Evolutionary conservation across 1,140 invertebrate species (phyloP).

Genomic region (Bradysia coprophila): DNA sequence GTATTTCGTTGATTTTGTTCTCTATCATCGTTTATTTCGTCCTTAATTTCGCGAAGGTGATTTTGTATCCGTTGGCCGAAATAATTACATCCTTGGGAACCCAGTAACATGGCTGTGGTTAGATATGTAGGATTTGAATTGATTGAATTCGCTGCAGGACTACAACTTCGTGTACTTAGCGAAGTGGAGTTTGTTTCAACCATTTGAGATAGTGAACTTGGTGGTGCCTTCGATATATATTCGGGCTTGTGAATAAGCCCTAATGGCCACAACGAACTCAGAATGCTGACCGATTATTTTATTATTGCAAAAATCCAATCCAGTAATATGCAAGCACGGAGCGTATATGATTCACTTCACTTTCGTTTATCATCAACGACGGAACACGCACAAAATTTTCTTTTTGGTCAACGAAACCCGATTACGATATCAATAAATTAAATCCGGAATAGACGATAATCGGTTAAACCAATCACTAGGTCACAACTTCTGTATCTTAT

Average conservation of each 20-base stretch:
- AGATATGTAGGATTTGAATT: slow-evolving; percentile 13
- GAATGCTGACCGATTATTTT: background rate
- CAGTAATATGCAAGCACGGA: too few relatives aligned
- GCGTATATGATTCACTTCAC: too few relatives aligned
- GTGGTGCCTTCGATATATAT: background rate
- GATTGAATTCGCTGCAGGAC: slow-evolving; percentile 10
- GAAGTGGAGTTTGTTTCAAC: slow-evolving; percentile 10
- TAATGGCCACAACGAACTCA: slow-evolving; percentile 2
- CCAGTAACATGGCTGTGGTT: slow-evolving; percentile 22
- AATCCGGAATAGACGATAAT: too few relatives aligned
- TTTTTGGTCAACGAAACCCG: too few relatives aligned
- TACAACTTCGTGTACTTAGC: background rate
- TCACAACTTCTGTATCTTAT: background rate
- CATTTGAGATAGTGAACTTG: slow-evolving; percentile 6
- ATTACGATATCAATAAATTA: too few relatives aligned
- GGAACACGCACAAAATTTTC: too few relatives aligned
- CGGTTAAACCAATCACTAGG: background rate
- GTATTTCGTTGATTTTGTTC: slow-evolving; percentile 15
- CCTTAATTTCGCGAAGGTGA: background rate
- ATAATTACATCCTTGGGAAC: slow-evolving; percentile 21
- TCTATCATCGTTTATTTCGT: slow-evolving; percentile 8
- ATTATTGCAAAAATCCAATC: too few relatives aligned
- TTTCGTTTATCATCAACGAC: too few relatives aligned
- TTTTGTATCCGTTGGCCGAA: slow-evolving; percentile 18
- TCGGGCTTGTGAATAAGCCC: background rate